Evolutionary conservation across 2,113 vertebrate genomes (phyloP).

Genomic region (Ceyx margarethae): DNA sequence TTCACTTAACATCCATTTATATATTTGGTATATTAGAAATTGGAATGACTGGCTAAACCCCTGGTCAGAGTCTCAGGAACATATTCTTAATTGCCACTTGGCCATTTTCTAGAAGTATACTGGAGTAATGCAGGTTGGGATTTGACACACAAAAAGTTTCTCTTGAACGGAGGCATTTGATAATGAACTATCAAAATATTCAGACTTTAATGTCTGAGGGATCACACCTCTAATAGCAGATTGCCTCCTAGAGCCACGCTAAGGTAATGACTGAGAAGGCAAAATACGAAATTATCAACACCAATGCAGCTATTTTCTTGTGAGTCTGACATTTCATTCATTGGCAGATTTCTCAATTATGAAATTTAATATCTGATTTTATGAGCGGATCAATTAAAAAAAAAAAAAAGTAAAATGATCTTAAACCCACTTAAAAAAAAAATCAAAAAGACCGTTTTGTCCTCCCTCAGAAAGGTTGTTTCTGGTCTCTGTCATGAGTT

Average conservation of each 20-base stretch:
- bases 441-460: rapidly evolving
- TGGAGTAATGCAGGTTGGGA: neutral
- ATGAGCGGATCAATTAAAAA: rapidly evolving
- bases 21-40: rapidly evolving
- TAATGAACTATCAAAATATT: neutral
- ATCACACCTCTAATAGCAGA: conserved; percentile 17
- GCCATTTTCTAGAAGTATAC: rapidly evolving
- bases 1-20: neutral
- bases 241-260: conserved; percentile 49
- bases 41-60: neutral
- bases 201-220: neutral
- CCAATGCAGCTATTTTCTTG: rapidly evolving
- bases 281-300: neutral
- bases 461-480: neutral
- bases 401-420: neutral
- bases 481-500: neutral
- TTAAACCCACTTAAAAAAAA: neutral
- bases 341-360: too few species aligned
- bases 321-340: rapidly evolving
- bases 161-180: neutral
- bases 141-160: neutral
- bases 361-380: neutral
- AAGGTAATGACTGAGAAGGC: neutral
- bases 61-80: rapidly evolving
- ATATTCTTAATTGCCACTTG: rapidly evolving